Evolutionary conservation across 2,113 vertebrate species (phyloP), one percentile per base, ranked within the genome.

Genomic region (Takifugu flavidus): DNA sequence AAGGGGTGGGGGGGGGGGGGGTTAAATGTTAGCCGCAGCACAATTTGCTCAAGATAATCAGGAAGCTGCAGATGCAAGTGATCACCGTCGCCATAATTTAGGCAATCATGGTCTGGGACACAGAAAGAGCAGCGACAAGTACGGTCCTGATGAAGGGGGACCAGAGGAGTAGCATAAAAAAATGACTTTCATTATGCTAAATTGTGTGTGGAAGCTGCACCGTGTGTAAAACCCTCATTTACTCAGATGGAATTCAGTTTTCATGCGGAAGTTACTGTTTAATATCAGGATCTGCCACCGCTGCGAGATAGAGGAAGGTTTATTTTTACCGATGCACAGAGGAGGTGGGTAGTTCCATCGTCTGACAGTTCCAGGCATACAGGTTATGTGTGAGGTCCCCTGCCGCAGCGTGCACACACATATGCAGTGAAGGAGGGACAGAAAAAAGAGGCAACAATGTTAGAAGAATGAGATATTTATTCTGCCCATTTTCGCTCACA

Each of bases 321-420:
- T 39, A 6, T 57, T 65, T 70, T 83, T 94, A 99, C 97, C 97
- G 0, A 99, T 96, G 75, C 97, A 98, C 52, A 99, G 94, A 0
- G 97, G 96, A 1, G 96, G 95, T 0, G 97, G 97, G 74, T 95
- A 98, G 80, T 98, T 98, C 97, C 97, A 99, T 59, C 96, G 92
- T 20, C 97, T 90, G 46, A 98, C 95, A 0, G 97, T 96, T 54
- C 96, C 96, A 0, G 97, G 97, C 97, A 99, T 99, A 82, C 97
- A 99, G 77, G 95, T 96, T 62, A 98, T 98, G 78, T 99, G 97
- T 0, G 96, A 96, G 66, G 94, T 96, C 29, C 97, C 97, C 97
- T 99, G 88, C 49, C 50, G 25, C 54, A 1, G 61, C 31, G 72
- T 34, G 68, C 25, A 27, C 7, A 31, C 25, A 61, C 53, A 53